Conservation (phyloP, 1,140 invertebrate genomes). For the Bombus superbus region DNA sequence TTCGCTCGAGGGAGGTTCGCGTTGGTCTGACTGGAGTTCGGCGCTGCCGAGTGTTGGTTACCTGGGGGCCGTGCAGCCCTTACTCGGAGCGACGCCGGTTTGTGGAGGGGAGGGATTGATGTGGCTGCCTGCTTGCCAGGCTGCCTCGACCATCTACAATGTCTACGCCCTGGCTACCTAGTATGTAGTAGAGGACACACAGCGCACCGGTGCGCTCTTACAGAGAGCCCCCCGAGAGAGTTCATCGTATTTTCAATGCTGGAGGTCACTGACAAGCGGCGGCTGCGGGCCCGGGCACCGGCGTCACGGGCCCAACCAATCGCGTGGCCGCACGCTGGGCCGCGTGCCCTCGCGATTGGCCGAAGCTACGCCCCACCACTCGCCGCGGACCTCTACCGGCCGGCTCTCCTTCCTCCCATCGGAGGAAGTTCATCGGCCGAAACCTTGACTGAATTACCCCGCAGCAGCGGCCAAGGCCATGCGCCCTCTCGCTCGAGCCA, state of each 20-base stretch:
- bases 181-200: slow-evolving; percentile 70
- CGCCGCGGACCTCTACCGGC: slow-evolving; percentile 53
- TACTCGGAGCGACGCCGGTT: slow-evolving; percentile 70
- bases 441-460: slow-evolving; percentile 89
- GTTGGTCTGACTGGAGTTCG: slow-evolving; percentile 81
- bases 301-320: slow-evolving; percentile 70
- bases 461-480: slow-evolving; percentile 85
- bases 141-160: slow-evolving; percentile 72
- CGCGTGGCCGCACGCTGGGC: slow-evolving; percentile 46
- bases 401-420: slow-evolving; percentile 69
- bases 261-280: slow-evolving; percentile 85
- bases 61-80: slow-evolving; percentile 80
- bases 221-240: slow-evolving; percentile 77
- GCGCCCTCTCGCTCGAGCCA: slow-evolving; percentile 73
- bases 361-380: slow-evolving; percentile 68
- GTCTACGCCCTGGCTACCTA: slow-evolving; percentile 78
- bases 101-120: slow-evolving; percentile 77
- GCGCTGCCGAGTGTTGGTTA: slow-evolving; percentile 78
- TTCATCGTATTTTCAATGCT: slow-evolving; percentile 86
- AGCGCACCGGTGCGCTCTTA: slow-evolving; percentile 63
- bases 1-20: slow-evolving; percentile 82
- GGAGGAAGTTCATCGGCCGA: slow-evolving; percentile 85
- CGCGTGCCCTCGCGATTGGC: slow-evolving; percentile 74
- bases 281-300: slow-evolving; percentile 64
- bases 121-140: slow-evolving; percentile 59